A percentile compares a stretch with the other conserved stretches of the same genome.
phyloP scores from a whole-genome alignment of 2,888 invertebrate genomes.

The Romanomermis culicivorax region DNA sequence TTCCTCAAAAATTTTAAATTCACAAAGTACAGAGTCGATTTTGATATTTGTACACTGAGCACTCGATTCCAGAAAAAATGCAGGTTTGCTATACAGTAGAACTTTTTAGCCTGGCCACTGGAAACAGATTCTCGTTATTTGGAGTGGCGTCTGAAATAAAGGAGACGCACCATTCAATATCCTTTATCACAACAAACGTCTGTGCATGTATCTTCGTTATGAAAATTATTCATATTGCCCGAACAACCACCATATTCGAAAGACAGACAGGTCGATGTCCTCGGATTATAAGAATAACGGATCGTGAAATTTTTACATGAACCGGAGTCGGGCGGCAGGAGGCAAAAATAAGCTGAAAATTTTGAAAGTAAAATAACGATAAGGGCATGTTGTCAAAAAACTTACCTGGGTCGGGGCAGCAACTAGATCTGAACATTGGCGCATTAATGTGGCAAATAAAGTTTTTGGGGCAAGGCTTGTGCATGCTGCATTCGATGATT shows the following conservation, averaged over 20 bases:
- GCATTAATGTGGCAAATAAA: conserved; percentile 9
- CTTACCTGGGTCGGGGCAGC: conserved; percentile 11
- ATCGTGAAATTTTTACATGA: conserved; percentile 3
- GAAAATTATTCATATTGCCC: conserved; percentile 13
- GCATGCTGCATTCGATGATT: conserved; percentile 1
- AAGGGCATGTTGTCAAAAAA: neutral
- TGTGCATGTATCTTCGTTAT: conserved; percentile 10
- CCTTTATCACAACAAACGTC: conserved; percentile 16
- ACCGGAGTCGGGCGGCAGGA: conserved; percentile 7
- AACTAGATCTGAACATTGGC: conserved; percentile 2
- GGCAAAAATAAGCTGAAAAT: conserved; percentile 9
- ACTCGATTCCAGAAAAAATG: no score
- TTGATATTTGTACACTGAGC: no score
- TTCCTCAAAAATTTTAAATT: no score
- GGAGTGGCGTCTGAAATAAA: no score
- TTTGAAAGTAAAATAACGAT: neutral
- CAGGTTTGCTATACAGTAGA: no score
- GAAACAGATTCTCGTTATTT: no score
- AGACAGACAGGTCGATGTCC: conserved; percentile 6
- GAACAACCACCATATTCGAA: conserved; percentile 12
- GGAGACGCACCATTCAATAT: no score
- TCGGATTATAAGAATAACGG: conserved; percentile 5
- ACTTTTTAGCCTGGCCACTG: no score
- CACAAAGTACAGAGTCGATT: no score
- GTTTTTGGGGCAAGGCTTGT: conserved; percentile 8